Base-by-base conservation (phyloP, 2,113 vertebrate genomes). In the Tursiops truncatus region DNA sequence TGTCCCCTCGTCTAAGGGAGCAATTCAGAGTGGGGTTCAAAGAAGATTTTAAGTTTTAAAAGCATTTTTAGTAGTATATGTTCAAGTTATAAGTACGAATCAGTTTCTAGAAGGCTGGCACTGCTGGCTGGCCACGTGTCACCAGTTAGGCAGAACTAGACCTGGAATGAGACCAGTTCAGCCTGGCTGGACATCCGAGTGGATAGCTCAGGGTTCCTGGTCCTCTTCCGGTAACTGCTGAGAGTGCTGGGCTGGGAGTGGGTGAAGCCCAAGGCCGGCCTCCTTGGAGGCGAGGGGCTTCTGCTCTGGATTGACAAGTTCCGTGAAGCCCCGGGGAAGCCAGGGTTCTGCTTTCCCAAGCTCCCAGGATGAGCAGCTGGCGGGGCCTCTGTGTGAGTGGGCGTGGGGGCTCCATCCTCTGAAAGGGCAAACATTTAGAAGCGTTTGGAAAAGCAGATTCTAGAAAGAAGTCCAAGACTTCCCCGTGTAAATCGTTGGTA, bases 381-480 rank as follows among this genome's bases (percentile, higher is more conserved):
- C 73, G 58, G n/a, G 67, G 4, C 71, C 56, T 67, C 44, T 26
- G 18, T 36, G 9, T 87, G 62, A 25, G n/a, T 31, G 58, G 28
- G 23, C 2, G 0, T 68, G 77, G 41, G 14, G 1, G 0, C 58
- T 41, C 62, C 28, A 9, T 60, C 67, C 33, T 82, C 50, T 44
- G n/a, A 91, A 76, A 2, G 62, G 50, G 67, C 17, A 65, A 26
- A 68, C 7, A 23, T 53, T 93, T 73, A 21, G 65, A 82, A 82
- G 71, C 73, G 21, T 92, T 94, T 76, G 87, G 53, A 63, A 60
- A 84, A 88, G 70, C 56, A 47, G 65, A 87, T 67, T 93, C 74
- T 90, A 92, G 71, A 70, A 77, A 76, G 91, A 92, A 36, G 62
- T 76, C 62, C 23, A 53, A 95, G 87, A 94, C 58, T 89, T 94